Conservation (phyloP, 2,888 invertebrate species). For the Polydrusus pterygomalis region DNA sequence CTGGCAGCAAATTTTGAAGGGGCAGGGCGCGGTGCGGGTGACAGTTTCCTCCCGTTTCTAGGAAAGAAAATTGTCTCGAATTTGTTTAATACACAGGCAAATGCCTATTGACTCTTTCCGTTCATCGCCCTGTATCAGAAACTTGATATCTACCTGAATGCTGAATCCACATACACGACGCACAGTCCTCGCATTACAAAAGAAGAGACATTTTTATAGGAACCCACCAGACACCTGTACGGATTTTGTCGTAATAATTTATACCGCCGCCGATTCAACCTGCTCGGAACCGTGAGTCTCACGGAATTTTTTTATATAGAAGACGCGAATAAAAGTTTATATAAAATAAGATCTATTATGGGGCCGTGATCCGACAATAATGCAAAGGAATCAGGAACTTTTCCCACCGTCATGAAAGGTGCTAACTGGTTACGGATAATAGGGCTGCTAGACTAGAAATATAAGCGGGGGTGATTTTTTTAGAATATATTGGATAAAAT, state of each 20-base stretch:
- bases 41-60: too few relatives aligned
- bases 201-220: conserved; percentile 45
- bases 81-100: too few relatives aligned
- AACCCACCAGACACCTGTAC: conserved; percentile 48
- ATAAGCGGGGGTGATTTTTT: conserved; percentile 21
- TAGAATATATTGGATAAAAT: background rate
- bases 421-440: conserved; percentile 34
- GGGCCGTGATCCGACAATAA: conserved; percentile 49
- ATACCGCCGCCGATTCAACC: conserved; percentile 48
- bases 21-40: too few relatives aligned
- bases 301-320: conserved; percentile 61
- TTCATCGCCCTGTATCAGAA: conserved; percentile 24
- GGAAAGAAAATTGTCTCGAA: too few relatives aligned
- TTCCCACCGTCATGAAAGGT: conserved; percentile 45
- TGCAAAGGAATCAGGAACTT: conserved; percentile 47
- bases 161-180: conserved; percentile 30
- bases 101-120: background rate
- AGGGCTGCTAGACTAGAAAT: background rate
- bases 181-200: conserved; percentile 32
- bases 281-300: conserved; percentile 36
- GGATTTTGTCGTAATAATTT: conserved; percentile 50
- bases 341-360: conserved; percentile 44
- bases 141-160: conserved; percentile 49
- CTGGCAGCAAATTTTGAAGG: too few relatives aligned
- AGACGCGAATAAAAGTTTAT: conserved; percentile 61